Conservation (phyloP, 1,140 invertebrate species). For the Trichomalopsis sarcophagae region DNA sequence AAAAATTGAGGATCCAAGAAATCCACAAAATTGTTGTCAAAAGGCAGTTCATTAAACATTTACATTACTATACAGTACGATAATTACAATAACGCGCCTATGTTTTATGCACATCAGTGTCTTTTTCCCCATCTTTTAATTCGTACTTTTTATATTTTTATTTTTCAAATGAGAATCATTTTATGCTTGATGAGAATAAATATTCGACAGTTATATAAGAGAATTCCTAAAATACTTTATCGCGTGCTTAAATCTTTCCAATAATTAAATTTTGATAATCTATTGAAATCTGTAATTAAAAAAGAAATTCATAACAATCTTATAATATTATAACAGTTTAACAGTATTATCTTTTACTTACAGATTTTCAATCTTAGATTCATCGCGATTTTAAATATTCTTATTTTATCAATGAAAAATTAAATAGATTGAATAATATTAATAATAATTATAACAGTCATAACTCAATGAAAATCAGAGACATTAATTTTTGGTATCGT, state of each 20-base stretch:
- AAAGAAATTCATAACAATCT: constrained; percentile 12
- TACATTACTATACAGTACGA: constrained; percentile 44
- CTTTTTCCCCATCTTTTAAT: background rate
- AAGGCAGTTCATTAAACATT: constrained; percentile 7
- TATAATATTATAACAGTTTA: constrained; percentile 30
- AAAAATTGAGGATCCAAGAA: background rate
- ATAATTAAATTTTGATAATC: background rate
- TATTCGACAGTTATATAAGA: constrained; percentile 24
- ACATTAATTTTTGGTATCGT: constrained; percentile 7
- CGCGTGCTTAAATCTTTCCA: background rate
- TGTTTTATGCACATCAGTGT: background rate
- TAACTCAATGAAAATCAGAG: constrained; percentile 37
- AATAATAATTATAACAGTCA: background rate
- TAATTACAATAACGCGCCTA: constrained; percentile 38
- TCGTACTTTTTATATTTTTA: background rate
- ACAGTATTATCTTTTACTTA: background rate
- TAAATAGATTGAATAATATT: constrained; percentile 8
- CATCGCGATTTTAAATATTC: constrained; percentile 24
- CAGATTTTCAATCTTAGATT: constrained; percentile 17
- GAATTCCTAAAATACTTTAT: constrained; percentile 29
- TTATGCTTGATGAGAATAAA: constrained; percentile 34
- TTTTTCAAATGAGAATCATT: constrained; percentile 24
- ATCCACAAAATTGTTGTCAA: background rate
- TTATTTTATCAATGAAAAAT: constrained; percentile 26
- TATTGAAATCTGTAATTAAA: constrained; percentile 37